Base-by-base conservation (phyloP, 2,113 vertebrate species). In the Cyprinodon tularosa region DNA sequence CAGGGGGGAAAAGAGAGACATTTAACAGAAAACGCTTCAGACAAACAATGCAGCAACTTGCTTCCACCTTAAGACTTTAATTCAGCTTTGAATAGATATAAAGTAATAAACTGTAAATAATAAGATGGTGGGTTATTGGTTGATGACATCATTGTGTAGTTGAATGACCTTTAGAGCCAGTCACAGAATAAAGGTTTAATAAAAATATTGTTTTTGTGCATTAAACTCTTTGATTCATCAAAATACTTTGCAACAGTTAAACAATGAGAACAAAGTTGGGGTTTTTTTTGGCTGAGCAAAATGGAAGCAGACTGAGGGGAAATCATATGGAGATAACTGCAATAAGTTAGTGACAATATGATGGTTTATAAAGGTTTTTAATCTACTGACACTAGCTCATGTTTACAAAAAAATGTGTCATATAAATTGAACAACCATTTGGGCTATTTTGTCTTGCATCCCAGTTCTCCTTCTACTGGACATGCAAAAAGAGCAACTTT, bases 401-500 rank as follows among this genome's bases (percentile, higher is more conserved):
- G 1, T 12, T n/a, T 45, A 29, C 13, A 4, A 71, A 39, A 69
- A 0, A 8, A 12, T 9, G 11, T 15, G 11, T 22, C 22, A 57
- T 60, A 61, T 1, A 75, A 71, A 12, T 47, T 39, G 12, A 17
- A 60, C 17, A 37, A n/a, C 4, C 8, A 40, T 3, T 61, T 66
- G 36, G 4, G 7, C 5, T 29, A 29, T 29, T 29, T 57, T 69
- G 36, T 14, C 22, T 57, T 65, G 45, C 5, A 17, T 12, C 6
- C 4, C 12, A 39, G 12, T 12, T 37, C 68, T 20, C 14, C 1
- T 13, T 36, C 4, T 14, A 38, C 12, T 59, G 48, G 20, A 20
- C 42, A 50, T 37, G 59, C 57, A 12, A 68, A 39, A 71, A 71
- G 57, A 71, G 40, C n/a, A 63, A 20, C 29, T 45, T 72, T n/a